phyloP scores from a whole-genome alignment of 1,140 invertebrate species.

The Trissolcus basalis region DNA sequence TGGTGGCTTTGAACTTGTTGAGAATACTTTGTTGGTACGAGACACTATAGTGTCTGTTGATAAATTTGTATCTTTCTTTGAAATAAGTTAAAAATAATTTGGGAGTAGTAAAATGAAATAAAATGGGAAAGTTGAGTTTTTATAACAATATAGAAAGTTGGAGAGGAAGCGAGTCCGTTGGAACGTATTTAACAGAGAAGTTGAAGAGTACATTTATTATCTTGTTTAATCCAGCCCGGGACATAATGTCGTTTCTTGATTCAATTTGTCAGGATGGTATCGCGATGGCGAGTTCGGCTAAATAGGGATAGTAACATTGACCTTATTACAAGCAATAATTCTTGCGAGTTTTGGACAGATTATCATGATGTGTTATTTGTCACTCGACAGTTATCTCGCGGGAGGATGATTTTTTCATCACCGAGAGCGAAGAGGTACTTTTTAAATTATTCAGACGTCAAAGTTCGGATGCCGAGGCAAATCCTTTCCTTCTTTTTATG shows the following conservation, averaged over 20 bases:
- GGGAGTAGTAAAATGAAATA: no score
- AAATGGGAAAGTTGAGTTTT: no score
- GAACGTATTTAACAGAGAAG: conserved; percentile 18
- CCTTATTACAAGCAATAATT: conserved; percentile 45
- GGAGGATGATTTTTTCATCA: not conserved
- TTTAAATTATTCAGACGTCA: no score
- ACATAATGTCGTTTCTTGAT: conserved; percentile 28
- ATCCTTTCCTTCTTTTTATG: not conserved
- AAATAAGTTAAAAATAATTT: no score
- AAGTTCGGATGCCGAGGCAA: not conserved
- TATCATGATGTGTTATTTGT: conserved; percentile 38
- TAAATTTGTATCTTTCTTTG: no score
- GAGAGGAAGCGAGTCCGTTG: no score
- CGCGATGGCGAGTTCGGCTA: conserved; percentile 31
- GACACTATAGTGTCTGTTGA: no score
- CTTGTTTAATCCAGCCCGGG: conserved; percentile 30
- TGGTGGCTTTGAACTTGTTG: no score
- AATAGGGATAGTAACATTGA: conserved; percentile 38
- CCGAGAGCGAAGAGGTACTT: not conserved
- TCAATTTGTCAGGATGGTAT: conserved; percentile 46
- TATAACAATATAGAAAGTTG: no score
- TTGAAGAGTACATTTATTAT: conserved; percentile 52
- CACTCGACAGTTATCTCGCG: conserved; percentile 16
- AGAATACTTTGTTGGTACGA: no score
- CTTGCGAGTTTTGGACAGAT: conserved; percentile 18